phyloP scores from a whole-genome alignment of 1,140 invertebrate genomes.

The Magallana gigas region DNA sequence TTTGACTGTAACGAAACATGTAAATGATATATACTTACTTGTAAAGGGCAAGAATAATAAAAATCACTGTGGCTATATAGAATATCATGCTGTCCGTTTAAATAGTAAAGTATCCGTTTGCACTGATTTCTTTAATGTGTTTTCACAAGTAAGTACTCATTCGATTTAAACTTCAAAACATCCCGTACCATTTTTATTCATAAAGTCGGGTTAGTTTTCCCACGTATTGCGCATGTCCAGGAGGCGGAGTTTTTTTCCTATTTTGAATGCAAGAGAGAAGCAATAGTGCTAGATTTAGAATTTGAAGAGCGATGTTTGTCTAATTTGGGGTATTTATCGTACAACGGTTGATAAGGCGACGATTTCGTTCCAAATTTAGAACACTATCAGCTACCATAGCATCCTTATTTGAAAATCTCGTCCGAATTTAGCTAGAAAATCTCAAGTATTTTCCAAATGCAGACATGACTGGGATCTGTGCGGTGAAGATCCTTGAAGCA shows the following conservation, averaged over 20 bases:
- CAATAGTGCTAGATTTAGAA: neutral
- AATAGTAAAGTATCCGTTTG: neutral
- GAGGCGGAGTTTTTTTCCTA: neutral
- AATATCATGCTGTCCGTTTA: slow-evolving; percentile 6
- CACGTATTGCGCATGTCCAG: slow-evolving; percentile 20
- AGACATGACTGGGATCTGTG: neutral
- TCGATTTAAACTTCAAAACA: slow-evolving; percentile 7
- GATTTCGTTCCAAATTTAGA: neutral
- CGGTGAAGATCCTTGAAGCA: neutral
- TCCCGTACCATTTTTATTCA: slow-evolving; percentile 18
- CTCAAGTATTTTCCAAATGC: slow-evolving; percentile 27
- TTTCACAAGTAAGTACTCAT: neutral
- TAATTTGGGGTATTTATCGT: slow-evolving; percentile 11
- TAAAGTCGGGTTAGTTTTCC: slow-evolving; percentile 7
- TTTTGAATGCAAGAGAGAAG: neutral
- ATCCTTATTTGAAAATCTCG: neutral
- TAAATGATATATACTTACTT: neutral
- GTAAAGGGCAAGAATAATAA: neutral
- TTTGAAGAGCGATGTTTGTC: neutral
- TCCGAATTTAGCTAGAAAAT: slow-evolving; percentile 1
- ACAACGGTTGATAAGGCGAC: neutral
- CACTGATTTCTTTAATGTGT: neutral
- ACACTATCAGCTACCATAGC: neutral
- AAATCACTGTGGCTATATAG: neutral
- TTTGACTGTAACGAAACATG: no score